Conservation (phyloP, 2,888 invertebrate species). For the Desoria tigrina region DNA sequence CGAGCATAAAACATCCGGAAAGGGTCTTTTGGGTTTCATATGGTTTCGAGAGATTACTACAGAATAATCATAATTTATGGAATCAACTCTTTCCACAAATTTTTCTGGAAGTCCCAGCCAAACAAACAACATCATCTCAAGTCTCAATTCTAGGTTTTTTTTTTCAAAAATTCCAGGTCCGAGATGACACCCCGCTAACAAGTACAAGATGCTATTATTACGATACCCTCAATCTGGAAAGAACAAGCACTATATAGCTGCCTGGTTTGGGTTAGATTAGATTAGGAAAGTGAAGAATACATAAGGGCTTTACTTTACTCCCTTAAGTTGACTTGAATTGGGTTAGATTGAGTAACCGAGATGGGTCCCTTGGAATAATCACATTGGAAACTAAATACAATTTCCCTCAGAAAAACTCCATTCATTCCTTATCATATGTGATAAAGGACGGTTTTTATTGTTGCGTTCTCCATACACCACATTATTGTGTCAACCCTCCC, state of each 20-base stretch:
- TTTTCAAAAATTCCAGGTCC: background rate
- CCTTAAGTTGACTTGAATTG: constrained; percentile 15
- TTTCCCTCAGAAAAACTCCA: no score
- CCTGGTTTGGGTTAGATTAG: constrained; percentile 15
- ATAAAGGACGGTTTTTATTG: no score
- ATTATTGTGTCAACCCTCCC: no score
- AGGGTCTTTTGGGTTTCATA: background rate
- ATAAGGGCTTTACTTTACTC: constrained; percentile 1
- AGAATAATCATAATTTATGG: background rate
- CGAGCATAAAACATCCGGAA: background rate
- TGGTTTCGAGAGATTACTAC: background rate
- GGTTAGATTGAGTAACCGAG: constrained; percentile 15
- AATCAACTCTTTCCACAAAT: constrained; percentile 6
- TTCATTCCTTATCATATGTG: no score
- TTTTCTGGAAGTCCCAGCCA: background rate
- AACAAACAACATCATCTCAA: no score
- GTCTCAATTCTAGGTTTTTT: background rate
- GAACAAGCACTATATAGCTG: no score
- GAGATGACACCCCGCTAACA: constrained; percentile 5
- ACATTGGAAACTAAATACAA: no score
- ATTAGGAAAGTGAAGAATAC: constrained; percentile 9
- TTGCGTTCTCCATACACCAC: no score
- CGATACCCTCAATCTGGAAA: no score
- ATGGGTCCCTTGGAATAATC: background rate
- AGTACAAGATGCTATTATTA: no score